Conservation (phyloP, 2,113 vertebrate species). For the Heterochromis multidens region DNA sequence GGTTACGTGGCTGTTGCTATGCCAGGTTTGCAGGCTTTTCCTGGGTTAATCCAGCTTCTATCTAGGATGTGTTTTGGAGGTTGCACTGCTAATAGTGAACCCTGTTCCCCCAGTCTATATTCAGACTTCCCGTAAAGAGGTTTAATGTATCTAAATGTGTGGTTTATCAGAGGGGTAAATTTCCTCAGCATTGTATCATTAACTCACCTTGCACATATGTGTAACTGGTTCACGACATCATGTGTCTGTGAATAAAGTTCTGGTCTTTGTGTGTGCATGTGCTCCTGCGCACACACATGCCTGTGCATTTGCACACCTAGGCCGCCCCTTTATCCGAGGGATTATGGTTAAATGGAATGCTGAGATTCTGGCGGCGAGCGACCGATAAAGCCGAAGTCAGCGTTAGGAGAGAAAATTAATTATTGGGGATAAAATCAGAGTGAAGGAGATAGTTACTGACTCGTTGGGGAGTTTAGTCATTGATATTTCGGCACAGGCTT, state of each 20-base stretch:
- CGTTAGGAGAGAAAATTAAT: conserved; percentile 70
- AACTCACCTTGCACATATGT: not conserved
- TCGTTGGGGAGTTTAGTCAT: conserved; percentile 70
- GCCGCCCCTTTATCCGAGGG: conserved; percentile 60
- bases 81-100: not conserved
- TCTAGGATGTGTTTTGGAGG: not conserved
- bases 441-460: conserved; percentile 61
- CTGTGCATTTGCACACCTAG: conserved; percentile 64
- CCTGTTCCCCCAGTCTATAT: not conserved
- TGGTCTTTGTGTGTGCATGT: conserved; percentile 23
- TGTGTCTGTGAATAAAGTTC: conserved; percentile 25
- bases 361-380: conserved; percentile 57
- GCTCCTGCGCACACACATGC: not conserved
- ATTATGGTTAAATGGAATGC: conserved; percentile 74
- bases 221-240: conserved; percentile 4
- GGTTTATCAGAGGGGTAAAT: not conserved
- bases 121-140: not conserved
- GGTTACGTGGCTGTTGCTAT: conserved; percentile 63
- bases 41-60: conserved; percentile 17
- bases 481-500: conserved; percentile 67
- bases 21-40: conserved; percentile 20
- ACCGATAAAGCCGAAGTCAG: conserved; percentile 61
- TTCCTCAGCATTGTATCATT: not conserved
- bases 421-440: conserved; percentile 74
- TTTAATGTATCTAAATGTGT: not conserved